Conservation (phyloP, 1,140 invertebrate genomes). For the Muscidifurax raptorellus region DNA sequence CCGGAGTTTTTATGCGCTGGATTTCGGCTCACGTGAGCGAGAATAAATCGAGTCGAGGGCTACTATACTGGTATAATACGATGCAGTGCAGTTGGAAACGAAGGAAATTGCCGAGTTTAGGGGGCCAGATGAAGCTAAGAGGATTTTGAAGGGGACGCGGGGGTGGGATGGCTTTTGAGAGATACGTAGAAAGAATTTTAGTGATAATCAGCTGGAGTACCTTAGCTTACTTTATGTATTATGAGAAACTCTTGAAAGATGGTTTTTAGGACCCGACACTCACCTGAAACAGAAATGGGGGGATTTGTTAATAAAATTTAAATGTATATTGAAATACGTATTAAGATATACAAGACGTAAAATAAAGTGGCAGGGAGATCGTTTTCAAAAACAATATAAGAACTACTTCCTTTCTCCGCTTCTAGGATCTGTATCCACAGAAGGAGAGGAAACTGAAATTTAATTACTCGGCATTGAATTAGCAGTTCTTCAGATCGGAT, state of each 20-base stretch:
- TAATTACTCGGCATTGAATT: neutral
- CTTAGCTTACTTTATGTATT: neutral
- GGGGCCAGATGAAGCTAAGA: neutral
- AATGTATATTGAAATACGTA: neutral
- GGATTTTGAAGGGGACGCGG: neutral
- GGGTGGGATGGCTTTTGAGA: no score
- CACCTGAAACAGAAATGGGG: constrained; percentile 61
- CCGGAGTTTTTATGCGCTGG: no score
- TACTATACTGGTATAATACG: neutral
- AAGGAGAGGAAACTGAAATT: neutral
- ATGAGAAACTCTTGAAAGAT: neutral
- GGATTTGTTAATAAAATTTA: neutral
- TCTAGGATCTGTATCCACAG: neutral
- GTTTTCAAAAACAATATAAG: neutral
- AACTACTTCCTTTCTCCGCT: neutral
- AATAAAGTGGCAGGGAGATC: neutral
- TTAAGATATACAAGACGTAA: neutral
- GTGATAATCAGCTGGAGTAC: neutral
- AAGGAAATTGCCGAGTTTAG: no score
- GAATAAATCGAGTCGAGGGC: neutral
- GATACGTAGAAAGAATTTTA: no score
- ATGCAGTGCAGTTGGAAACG: neutral
- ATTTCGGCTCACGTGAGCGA: neutral
- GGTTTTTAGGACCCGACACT: constrained; percentile 45
- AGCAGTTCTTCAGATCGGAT: neutral